Conservation (phyloP, 2,113 vertebrate genomes). For the Xiphophorus maculatus region DNA sequence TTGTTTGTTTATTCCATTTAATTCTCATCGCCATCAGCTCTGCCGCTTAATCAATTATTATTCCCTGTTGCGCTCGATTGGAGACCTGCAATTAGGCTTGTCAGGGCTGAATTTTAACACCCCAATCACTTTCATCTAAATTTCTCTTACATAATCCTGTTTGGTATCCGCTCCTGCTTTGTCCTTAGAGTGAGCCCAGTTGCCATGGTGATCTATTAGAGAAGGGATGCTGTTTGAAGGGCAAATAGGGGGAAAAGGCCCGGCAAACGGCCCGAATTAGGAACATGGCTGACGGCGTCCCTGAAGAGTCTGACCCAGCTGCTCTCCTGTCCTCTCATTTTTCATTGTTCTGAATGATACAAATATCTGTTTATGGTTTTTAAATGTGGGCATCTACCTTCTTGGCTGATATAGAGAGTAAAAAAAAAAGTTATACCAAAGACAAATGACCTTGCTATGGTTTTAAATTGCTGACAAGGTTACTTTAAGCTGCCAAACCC, state of each 20-base stretch:
- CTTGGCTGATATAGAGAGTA: too few species aligned
- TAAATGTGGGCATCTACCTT: neutral
- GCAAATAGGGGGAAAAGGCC: constrained; percentile 52
- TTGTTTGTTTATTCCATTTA: neutral
- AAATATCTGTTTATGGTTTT: neutral
- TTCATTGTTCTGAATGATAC: neutral
- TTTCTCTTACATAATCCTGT: constrained; percentile 50
- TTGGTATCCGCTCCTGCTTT: constrained; percentile 51
- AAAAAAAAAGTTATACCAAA: too few species aligned
- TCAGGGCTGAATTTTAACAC: constrained; percentile 42
- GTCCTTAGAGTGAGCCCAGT: constrained; percentile 54
- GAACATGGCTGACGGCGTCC: constrained; percentile 21
- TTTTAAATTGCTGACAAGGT: too few species aligned
- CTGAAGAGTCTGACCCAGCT: constrained; percentile 27
- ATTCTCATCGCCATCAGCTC: neutral
- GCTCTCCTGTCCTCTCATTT: constrained; percentile 28
- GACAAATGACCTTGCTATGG: too few species aligned
- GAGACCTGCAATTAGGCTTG: constrained; percentile 42
- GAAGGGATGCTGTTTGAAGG: constrained; percentile 63
- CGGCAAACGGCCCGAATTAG: constrained; percentile 39
- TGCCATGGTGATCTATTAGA: constrained; percentile 59
- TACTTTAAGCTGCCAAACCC: too few species aligned
- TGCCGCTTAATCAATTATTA: constrained; percentile 40
- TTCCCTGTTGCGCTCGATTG: constrained; percentile 32
- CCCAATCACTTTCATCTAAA: constrained; percentile 46